A percentile compares a stretch with the other conserved stretches of the same genome.
Conservation (phyloP, 1,140 invertebrate genomes). For the Ips nitidus region DNA sequence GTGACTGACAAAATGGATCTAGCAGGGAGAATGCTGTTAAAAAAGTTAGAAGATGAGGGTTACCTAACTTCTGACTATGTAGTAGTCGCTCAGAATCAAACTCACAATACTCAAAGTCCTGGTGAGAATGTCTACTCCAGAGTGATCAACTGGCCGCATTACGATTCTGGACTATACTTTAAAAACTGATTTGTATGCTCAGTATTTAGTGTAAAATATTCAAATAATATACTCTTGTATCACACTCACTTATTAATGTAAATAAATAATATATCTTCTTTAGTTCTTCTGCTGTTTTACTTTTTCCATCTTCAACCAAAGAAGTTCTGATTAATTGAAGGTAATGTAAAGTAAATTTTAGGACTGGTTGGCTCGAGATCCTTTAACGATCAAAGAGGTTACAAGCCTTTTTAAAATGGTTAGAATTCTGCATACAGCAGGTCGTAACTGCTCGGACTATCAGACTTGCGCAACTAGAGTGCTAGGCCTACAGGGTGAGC, state of each 20-base stretch:
- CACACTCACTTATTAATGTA: too few species aligned
- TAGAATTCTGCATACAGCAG: slow-evolving; percentile 53
- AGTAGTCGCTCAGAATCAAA: slow-evolving; percentile 55
- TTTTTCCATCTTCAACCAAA: too few species aligned
- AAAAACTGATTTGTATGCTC: background rate
- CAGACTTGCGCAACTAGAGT: slow-evolving; percentile 52
- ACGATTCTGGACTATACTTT: slow-evolving; percentile 24
- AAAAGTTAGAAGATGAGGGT: slow-evolving; percentile 45
- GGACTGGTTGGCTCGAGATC: slow-evolving; percentile 22
- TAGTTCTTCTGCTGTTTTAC: too few species aligned
- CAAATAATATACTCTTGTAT: background rate
- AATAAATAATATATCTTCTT: too few species aligned
- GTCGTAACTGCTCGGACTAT: slow-evolving; percentile 46
- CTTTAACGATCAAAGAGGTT: background rate
- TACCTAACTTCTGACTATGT: slow-evolving; percentile 50
- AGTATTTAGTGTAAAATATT: background rate
- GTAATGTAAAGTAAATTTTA: background rate
- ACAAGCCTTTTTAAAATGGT: slow-evolving; percentile 38
- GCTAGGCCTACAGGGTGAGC: slow-evolving; percentile 61
- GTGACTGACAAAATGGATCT: slow-evolving; percentile 50
- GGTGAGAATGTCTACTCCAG: slow-evolving; percentile 44
- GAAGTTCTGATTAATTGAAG: too few species aligned
- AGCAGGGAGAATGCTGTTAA: slow-evolving; percentile 48
- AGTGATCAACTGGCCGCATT: slow-evolving; percentile 46
- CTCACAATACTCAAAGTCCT: slow-evolving; percentile 44